Conservation (phyloP, 2,888 invertebrate genomes). For the Drosophila paracracens region DNA sequence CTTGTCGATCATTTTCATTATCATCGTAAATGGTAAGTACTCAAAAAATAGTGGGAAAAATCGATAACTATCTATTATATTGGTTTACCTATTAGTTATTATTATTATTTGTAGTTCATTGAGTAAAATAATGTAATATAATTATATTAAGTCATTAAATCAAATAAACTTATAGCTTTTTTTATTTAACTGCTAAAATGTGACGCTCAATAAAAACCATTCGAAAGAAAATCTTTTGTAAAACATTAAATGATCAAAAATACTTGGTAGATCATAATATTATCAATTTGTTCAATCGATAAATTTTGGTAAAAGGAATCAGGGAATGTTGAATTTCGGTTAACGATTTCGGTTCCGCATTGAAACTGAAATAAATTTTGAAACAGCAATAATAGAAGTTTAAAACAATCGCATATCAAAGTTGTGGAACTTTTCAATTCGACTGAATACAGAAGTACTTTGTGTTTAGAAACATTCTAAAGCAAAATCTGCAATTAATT, state of each 20-base stretch:
- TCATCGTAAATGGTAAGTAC: conserved; percentile 85
- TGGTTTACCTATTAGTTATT: background rate
- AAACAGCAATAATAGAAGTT: background rate
- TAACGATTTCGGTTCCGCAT: background rate
- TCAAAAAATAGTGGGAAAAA: background rate
- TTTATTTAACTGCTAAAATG: background rate
- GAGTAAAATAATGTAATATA: background rate
- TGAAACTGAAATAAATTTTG: background rate
- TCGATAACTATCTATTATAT: background rate
- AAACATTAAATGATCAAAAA: background rate
- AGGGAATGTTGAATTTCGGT: background rate
- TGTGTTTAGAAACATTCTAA: background rate
- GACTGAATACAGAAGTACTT: background rate
- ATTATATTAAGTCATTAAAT: background rate
- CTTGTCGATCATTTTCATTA: conserved; percentile 85
- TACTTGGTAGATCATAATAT: background rate
- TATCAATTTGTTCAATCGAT: background rate
- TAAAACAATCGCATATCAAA: background rate
- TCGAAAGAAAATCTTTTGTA: background rate
- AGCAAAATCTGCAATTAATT: background rate
- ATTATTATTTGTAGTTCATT: background rate
- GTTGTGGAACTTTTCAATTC: background rate
- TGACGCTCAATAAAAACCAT: background rate
- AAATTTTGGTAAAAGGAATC: background rate
- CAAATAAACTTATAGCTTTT: background rate